Conservation (phyloP, 2,113 vertebrate species). For the Rhinoderma darwinii region DNA sequence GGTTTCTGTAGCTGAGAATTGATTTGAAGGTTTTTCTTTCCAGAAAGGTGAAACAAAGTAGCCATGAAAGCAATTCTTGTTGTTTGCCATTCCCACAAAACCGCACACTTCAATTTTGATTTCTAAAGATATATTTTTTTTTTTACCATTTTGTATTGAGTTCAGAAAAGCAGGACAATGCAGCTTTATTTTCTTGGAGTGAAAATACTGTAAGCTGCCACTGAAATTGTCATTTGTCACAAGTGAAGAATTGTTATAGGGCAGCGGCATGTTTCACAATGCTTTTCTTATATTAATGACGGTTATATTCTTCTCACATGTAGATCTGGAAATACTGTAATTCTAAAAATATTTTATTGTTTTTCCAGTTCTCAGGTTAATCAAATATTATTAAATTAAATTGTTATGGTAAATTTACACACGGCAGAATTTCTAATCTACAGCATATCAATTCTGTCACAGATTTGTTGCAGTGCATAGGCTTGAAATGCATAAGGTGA, state of each 20-base stretch:
- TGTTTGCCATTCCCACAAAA: slow-evolving; percentile 41
- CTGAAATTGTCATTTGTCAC: slow-evolving; percentile 3
- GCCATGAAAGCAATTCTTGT: slow-evolving; percentile 41
- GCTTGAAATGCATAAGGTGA: no score
- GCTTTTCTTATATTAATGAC: neutral
- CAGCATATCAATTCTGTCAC: no score
- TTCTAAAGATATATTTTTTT: slow-evolving; percentile 3
- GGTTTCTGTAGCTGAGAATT: slow-evolving; percentile 46
- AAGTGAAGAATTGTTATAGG: slow-evolving; percentile 4
- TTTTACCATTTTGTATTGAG: slow-evolving; percentile 8
- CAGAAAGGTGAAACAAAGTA: slow-evolving; percentile 51
- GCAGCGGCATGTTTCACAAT: neutral
- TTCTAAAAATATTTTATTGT: neutral
- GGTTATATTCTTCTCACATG: neutral
- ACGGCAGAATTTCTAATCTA: no score
- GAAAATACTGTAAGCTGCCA: slow-evolving; percentile 25
- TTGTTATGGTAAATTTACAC: neutral
- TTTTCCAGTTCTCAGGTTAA: neutral
- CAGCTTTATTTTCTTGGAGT: neutral
- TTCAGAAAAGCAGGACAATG: slow-evolving; percentile 25
- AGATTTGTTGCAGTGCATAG: no score
- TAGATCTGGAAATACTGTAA: neutral
- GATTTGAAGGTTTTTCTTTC: slow-evolving; percentile 47
- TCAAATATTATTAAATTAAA: neutral
- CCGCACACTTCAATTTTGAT: slow-evolving; percentile 18